These are phyloP conservation scores for Hydrophis major DNA, from an alignment of 2,797 vertebrate species.

Conservation along the genomic window DNA sequence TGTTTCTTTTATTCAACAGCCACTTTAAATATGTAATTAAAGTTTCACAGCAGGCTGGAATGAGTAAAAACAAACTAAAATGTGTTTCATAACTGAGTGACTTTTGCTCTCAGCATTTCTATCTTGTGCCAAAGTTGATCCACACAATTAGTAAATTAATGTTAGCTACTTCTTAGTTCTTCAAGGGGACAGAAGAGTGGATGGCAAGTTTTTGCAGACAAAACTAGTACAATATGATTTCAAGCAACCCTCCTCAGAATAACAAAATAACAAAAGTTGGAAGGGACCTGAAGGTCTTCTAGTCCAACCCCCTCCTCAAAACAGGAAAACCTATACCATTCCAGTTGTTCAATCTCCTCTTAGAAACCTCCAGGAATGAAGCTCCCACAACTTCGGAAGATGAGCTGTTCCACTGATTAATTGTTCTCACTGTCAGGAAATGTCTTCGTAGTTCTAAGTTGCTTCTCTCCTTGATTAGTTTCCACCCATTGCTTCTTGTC, in stretches of 20 bases:
- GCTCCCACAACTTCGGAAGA: no score
- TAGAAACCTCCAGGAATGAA: no score
- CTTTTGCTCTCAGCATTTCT: conserved; percentile 24
- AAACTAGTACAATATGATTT: neutral
- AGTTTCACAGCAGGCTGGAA: conserved; percentile 34
- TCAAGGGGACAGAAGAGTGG: neutral
- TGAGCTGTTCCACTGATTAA: no score
- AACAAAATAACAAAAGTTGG: no score
- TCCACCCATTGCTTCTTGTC: no score
- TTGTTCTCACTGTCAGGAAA: no score
- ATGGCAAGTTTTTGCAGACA: neutral
- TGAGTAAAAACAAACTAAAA: conserved; percentile 32
- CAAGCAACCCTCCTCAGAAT: neutral
- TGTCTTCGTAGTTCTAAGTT: no score
- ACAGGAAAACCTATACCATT: no score
- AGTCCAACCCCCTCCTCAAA: no score
- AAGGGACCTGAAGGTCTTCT: no score
- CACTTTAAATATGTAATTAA: conserved; percentile 37
- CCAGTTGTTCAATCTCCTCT: no score
- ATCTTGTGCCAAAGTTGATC: neutral
- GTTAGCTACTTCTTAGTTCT: neutral
- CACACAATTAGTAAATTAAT: neutral
- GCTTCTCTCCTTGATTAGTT: no score
- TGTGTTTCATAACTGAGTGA: conserved; percentile 37
- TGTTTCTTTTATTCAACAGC: conserved; percentile 30